phyloP scores from a whole-genome alignment of 1,140 invertebrate genomes.

The Diorhabda elongata region DNA sequence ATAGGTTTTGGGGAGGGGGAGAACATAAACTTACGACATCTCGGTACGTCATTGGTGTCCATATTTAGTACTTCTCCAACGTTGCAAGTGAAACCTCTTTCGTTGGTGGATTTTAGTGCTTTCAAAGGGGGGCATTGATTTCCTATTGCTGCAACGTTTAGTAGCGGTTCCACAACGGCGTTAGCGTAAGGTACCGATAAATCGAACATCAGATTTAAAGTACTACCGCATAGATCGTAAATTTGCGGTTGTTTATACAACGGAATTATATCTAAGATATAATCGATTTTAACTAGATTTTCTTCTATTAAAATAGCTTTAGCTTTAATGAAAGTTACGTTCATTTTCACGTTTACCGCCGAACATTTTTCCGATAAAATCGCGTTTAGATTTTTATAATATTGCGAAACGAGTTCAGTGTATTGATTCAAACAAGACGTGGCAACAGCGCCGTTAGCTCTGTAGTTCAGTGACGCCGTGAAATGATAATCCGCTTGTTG shows the following conservation, averaged over 20 bases:
- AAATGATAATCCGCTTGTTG: conserved; percentile 92
- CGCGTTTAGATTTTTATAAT: conserved; percentile 74
- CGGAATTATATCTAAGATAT: conserved; percentile 81
- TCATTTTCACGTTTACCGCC: conserved; percentile 91
- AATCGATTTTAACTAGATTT: conserved; percentile 84
- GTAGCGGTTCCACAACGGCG: conserved; percentile 81
- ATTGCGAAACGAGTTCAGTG: conserved; percentile 74
- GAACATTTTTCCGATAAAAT: conserved; percentile 88
- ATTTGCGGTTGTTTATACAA: conserved; percentile 81
- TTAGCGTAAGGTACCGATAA: conserved; percentile 88
- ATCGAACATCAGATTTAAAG: conserved; percentile 89
- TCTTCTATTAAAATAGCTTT: conserved; percentile 73
- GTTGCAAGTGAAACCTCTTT: conserved; percentile 86
- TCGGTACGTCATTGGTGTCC: conserved; percentile 84
- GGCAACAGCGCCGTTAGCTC: conserved; percentile 83
- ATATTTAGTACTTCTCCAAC: conserved; percentile 91
- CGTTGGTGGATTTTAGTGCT: conserved; percentile 79
- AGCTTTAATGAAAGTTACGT: conserved; percentile 83
- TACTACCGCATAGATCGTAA: conserved; percentile 92
- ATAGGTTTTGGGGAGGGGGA: neutral
- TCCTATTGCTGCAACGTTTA: conserved; percentile 83
- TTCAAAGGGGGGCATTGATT: conserved; percentile 87
- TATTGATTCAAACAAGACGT: conserved; percentile 81
- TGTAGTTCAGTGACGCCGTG: conserved; percentile 80
- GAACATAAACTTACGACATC: conserved; percentile 73